Evolutionary conservation across 2,797 vertebrate genomes (phyloP).

Genomic region (Microchirus variegatus): DNA sequence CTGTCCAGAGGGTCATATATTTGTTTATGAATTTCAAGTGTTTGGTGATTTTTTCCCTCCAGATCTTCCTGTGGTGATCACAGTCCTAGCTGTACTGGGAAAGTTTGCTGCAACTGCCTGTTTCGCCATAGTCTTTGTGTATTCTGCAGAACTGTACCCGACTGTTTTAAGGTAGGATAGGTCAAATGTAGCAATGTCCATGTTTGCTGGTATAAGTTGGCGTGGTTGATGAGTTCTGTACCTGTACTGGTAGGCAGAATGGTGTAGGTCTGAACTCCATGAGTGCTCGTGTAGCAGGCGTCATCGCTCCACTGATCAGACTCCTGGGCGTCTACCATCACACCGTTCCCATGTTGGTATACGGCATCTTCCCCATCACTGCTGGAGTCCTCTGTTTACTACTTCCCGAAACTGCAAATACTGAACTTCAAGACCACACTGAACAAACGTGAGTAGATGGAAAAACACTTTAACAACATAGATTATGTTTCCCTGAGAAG

Average conservation of each 20-base stretch:
- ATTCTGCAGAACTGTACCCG: constrained; percentile 88
- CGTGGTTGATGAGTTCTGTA: background rate
- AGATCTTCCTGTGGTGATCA: constrained; percentile 81
- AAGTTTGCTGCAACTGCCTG: constrained; percentile 82
- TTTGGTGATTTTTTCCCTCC: constrained; percentile 6
- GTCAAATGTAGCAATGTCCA: constrained; percentile 31
- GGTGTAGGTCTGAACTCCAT: constrained; percentile 85
- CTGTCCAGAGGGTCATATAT: no score
- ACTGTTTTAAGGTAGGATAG: constrained; percentile 84
- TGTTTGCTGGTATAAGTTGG: background rate
- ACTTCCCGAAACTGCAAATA: constrained; percentile 85
- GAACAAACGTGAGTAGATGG: constrained; percentile 40
- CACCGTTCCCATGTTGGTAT: constrained; percentile 84
- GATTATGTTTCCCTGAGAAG: no score
- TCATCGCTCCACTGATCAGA: constrained; percentile 85
- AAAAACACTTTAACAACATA: no score
- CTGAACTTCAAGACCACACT: constrained; percentile 78
- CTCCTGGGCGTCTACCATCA: constrained; percentile 80
- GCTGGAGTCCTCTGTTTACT: constrained; percentile 80
- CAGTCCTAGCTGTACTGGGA: constrained; percentile 82
- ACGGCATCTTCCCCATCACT: constrained; percentile 73
- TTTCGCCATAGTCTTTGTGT: constrained; percentile 84
- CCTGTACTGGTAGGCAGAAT: constrained; percentile 79
- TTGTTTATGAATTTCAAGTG: no score
- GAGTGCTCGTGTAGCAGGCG: constrained; percentile 79